phyloP scores from a whole-genome alignment of 2,113 vertebrate genomes.

The Clarias macrocephalus region DNA sequence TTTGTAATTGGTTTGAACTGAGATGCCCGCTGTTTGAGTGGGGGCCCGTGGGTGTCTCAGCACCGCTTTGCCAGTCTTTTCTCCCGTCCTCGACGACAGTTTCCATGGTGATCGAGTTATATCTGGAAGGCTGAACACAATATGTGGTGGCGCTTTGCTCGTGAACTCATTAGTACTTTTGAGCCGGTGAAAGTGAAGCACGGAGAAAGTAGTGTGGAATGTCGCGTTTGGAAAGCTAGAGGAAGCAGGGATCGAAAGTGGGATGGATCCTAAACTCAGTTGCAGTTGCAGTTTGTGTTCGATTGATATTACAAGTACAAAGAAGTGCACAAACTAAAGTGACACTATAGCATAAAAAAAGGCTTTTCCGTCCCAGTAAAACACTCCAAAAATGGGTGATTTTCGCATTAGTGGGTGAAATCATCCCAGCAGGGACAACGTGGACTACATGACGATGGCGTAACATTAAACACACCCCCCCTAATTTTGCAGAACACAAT shows the following conservation, averaged over 20 bases:
- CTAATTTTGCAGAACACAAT: no score
- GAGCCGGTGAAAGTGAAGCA: constrained; percentile 10
- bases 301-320: background rate
- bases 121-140: constrained; percentile 46
- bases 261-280: background rate
- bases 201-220: background rate
- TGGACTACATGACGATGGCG: no score
- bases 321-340: background rate
- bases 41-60: constrained; percentile 42
- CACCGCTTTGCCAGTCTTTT: constrained; percentile 35
- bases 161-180: constrained; percentile 36
- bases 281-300: background rate
- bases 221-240: background rate
- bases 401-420: background rate
- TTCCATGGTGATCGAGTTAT: constrained; percentile 48
- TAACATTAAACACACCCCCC: no score
- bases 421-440: background rate
- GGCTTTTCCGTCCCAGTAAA: background rate
- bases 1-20: constrained; percentile 42
- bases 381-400: background rate
- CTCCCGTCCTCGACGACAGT: constrained; percentile 35
- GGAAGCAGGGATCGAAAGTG: background rate
- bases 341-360: background rate
- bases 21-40: constrained; percentile 31
- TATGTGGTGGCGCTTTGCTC: constrained; percentile 31